These are phyloP conservation scores for Aelia acuminata DNA, from an alignment of 2,888 invertebrate species.

Conservation along the genomic window DNA sequence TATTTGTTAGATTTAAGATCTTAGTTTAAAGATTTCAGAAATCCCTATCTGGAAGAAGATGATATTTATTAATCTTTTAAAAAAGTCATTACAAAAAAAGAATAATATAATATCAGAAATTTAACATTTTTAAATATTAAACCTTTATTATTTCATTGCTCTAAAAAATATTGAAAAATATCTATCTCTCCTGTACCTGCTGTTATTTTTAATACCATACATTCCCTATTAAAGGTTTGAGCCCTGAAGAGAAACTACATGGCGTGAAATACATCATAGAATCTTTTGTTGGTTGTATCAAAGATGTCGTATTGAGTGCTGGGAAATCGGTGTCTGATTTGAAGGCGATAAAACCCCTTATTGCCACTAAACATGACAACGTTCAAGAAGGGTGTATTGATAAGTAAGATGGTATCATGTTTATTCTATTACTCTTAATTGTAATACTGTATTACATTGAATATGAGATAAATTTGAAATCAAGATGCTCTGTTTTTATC, in stretches of 20 bases:
- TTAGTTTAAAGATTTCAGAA: too few species aligned
- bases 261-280: constrained; percentile 94
- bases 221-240: constrained; percentile 75
- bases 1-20: too few species aligned
- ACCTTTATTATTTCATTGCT: too few species aligned
- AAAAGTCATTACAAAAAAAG: too few species aligned
- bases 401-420: constrained; percentile 71
- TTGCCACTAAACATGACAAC: constrained; percentile 90
- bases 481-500: too few species aligned
- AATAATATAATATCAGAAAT: too few species aligned
- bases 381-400: constrained; percentile 91
- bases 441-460: not conserved
- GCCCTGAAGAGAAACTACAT: constrained; percentile 89
- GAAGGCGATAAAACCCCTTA: constrained; percentile 84
- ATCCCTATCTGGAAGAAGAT: too few species aligned
- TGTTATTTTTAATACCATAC: not conserved
- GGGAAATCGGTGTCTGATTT: constrained; percentile 89
- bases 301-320: constrained; percentile 87
- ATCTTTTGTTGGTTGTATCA: constrained; percentile 92
- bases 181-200: not conserved
- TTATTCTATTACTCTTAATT: not conserved
- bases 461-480: too few species aligned
- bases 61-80: too few species aligned
- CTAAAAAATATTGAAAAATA: too few species aligned
- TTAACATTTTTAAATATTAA: too few species aligned